Base-by-base conservation (phyloP, 2,797 vertebrate genomes). In the Pyrocephalus nanus region DNA sequence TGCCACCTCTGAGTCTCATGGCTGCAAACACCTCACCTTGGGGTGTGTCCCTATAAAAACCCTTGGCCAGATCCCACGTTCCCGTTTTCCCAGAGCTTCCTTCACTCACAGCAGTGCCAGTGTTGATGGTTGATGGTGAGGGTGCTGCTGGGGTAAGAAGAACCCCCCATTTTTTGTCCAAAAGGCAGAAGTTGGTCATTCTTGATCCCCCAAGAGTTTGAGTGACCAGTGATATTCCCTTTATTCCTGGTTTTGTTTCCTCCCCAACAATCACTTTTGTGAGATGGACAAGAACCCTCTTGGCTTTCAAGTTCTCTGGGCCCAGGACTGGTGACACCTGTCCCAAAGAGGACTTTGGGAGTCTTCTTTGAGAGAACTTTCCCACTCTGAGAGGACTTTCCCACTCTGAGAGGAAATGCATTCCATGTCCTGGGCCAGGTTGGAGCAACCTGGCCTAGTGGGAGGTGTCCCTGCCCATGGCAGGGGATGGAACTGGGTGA, bases 171-270 rank as follows among this genome's bases (percentile, higher is more conserved):
- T 17, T 70, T 19, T 66, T 26, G 20, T n/a, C 51, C 27, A 32
- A 40, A 64, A 57, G 12, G 23, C 27, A 66, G 40, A 40, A 36
- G 1, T 6, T 2, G 5, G 4, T 26, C 36, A 18, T 30, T 16
- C 2, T 0, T 9, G 54, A 23, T 26, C 25, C 38, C 34, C 79
- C 36, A 25, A 12, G 15, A 3, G 0, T 34, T 50, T 54, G 8
- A 9, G 11, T 1, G 13, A 18, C 8, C 0, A 0, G 15, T 9
- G 36, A 40, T 25, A 40, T 25, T 9, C 25, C 25, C 75, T 26
- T 25, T 11, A 51, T 5, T 36, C 36, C 45, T 29, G 4, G 11
- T 34, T 79, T 51, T 53, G 6, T 53, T 55, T 57, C 22, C 8
- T 53, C 20, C 21, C 30, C 20, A 12, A 7, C 10, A 5, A 12